Evolutionary conservation across 2,113 vertebrate species (phyloP), one percentile per base, ranked within the genome.

Genomic region (Tapirus terrestris): DNA sequence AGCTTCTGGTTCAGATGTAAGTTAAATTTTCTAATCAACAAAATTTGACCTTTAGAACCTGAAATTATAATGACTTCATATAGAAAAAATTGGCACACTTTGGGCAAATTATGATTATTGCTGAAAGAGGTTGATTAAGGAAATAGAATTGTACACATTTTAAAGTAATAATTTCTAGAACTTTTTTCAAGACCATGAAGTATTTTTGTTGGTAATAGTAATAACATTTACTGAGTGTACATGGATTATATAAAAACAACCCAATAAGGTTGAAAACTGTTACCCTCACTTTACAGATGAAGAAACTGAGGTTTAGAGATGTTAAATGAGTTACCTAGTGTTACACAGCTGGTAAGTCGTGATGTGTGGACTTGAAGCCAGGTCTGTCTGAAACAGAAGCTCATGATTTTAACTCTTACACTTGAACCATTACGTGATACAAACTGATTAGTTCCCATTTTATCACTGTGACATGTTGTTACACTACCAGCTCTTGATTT

Each of bases 1-100:
- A 99, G 99, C 97, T 99, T 99, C 96, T 99, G 98, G 76, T 99
- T 99, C 51, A 99, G 99, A 98, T 99, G 99, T 99, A 98, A 99
- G 99, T 99, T 94, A 81, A 73, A 4, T 91, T 96, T 96, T 85
- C 53, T 85, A 16, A 53, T 89, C 11, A 88, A 56, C 36, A 53
- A 92, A 60, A 83, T 97, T 84, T 92, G 43, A 94, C 72, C 27
- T 48, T 86, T 72, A 48, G 45, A 61, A 70, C 11, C 18, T 92
- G n/a, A 96, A 86, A 89, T 83, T 83, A 76, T n/a, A 45, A 53
- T 89, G 80, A 77, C 36, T 95, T 45, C 8, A 10, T 67, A 21
- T 51, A 80, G 60, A 90, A 95, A 27, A 83, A 45, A 84, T 73
- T 48, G 45, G 45, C 27, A 63, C 3, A 43, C 31, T 91, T 95